phyloP scores from a whole-genome alignment of 30 jellyfish, hydroid and myxozoan genomes.

The Cassiopea xamachana region DNA sequence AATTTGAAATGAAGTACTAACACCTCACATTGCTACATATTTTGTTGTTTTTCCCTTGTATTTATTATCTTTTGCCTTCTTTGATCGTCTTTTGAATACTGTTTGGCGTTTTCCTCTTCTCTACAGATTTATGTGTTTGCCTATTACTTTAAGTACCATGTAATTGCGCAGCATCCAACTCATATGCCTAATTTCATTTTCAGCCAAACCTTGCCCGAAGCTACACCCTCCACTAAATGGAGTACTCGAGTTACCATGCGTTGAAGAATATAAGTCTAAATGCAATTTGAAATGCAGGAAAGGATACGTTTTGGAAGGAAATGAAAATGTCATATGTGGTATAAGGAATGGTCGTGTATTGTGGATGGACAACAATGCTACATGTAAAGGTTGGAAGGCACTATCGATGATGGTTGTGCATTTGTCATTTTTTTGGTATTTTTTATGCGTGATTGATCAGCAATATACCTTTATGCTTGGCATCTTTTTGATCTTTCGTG shows the following conservation, averaged over 20 bases:
- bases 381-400: constrained; percentile 57
- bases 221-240: constrained; percentile 79
- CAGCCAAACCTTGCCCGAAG: constrained; percentile 71
- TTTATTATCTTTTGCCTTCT: too few relatives aligned
- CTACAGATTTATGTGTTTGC: too few relatives aligned
- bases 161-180: background rate
- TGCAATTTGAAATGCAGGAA: constrained; percentile 70
- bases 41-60: too few relatives aligned
- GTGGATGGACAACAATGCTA: constrained; percentile 45
- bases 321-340: constrained; percentile 40
- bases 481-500: too few relatives aligned
- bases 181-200: background rate
- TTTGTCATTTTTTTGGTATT: too few relatives aligned
- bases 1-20: too few relatives aligned
- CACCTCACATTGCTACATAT: too few relatives aligned
- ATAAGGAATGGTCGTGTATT: constrained; percentile 15
- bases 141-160: background rate
- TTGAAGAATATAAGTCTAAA: constrained; percentile 55
- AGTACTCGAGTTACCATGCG: constrained; percentile 67
- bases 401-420: too few relatives aligned
- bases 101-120: too few relatives aligned
- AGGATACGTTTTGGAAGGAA: constrained; percentile 57
- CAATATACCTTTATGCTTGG: too few relatives aligned
- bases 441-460: too few relatives aligned
- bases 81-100: too few relatives aligned